Percentiles rank a stretch among this genome's conserved stretches.
Conservation (phyloP, 92 coral and sea anemone genomes). For the Zoanthus gigantus region DNA sequence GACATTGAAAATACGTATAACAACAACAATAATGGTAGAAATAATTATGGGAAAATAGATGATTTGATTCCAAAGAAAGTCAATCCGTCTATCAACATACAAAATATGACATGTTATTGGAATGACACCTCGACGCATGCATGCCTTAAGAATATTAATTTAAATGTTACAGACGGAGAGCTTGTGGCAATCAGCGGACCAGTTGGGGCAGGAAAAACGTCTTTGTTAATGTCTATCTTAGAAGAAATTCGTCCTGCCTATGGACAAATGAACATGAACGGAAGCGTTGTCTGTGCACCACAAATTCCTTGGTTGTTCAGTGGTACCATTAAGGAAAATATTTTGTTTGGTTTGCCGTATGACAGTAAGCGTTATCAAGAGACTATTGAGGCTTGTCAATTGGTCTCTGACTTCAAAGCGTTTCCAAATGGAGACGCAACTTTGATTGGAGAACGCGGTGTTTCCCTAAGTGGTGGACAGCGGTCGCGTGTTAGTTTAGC, state of each 20-base stretch:
- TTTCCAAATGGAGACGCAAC: conserved; percentile 41
- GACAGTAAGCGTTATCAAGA: conserved; percentile 32
- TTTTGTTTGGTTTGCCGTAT: conserved; percentile 36
- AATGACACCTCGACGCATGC: not conserved
- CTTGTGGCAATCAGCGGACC: conserved; percentile 35
- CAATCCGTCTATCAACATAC: conserved; percentile 15
- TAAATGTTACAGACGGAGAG: conserved; percentile 23
- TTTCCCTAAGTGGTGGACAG: conserved; percentile 41
- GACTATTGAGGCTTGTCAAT: conserved; percentile 29
- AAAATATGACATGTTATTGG: conserved; percentile 36
- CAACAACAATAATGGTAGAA: not conserved
- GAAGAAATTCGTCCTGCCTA: conserved; percentile 28
- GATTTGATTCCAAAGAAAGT: not conserved
- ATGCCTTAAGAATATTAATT: conserved; percentile 17
- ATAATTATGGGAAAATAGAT: not conserved
- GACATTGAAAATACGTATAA: not conserved
- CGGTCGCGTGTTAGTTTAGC: conserved; percentile 43
- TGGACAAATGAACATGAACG: not conserved
- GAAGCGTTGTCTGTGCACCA: conserved; percentile 17
- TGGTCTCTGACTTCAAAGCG: conserved; percentile 33
- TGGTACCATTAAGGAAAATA: conserved; percentile 35
- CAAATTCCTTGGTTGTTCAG: conserved; percentile 38
- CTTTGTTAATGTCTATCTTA: conserved; percentile 28
- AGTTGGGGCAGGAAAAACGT: conserved; percentile 37
- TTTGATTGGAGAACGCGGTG: conserved; percentile 40